Evolutionary conservation across 2,888 invertebrate genomes (phyloP).

Genomic region (Phalangium opilio): DNA sequence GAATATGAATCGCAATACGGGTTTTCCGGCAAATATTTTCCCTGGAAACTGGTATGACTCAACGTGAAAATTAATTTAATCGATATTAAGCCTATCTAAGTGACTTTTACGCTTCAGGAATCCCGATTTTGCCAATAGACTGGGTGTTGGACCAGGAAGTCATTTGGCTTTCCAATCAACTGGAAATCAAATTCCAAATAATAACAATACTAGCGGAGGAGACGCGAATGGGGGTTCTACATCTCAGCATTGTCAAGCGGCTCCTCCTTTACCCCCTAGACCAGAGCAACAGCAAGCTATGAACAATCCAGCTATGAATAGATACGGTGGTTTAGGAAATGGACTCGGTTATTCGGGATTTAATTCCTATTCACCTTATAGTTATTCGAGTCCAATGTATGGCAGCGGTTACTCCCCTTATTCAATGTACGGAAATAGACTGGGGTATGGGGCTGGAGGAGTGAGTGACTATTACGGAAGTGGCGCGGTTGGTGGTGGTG

Average conservation of each 20-base stretch:
- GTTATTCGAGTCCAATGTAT: conserved; percentile 1
- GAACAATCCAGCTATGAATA: neutral
- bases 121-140: no score
- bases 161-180: no score
- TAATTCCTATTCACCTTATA: conserved; percentile 6
- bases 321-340: neutral
- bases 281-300: neutral
- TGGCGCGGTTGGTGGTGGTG: conserved; percentile 5
- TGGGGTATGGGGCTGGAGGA: conserved; percentile 7
- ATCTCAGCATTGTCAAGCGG: neutral
- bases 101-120: no score
- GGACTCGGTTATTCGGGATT: neutral
- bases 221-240: no score
- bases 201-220: no score
- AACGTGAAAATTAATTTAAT: no score
- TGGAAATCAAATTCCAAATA: no score
- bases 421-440: conserved; percentile 2
- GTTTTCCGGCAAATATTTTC: no score
- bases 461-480: neutral
- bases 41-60: no score
- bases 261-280: conserved; percentile 16
- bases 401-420: neutral
- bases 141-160: no score
- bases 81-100: no score
- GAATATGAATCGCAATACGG: no score